Evolutionary conservation across 2,888 invertebrate species (phyloP).

Genomic region (Noctua janthe): DNA sequence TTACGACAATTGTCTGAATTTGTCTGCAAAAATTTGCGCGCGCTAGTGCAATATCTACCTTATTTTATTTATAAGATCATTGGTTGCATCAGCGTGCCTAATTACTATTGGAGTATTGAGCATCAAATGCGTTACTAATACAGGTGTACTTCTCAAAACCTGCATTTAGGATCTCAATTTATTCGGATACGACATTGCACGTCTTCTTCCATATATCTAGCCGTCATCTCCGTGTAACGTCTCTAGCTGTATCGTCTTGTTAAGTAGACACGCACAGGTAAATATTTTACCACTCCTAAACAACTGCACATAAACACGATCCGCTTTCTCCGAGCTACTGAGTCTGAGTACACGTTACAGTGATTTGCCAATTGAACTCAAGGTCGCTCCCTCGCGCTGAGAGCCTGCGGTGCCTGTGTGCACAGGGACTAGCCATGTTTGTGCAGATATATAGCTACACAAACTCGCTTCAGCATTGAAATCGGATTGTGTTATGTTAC

Average conservation of each 20-base stretch:
- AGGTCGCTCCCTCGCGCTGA: conserved; percentile 43
- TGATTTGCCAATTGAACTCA: conserved; percentile 59
- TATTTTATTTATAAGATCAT: too few relatives aligned
- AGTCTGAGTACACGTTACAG: conserved; percentile 42
- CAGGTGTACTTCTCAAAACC: background rate
- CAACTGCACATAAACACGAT: conserved; percentile 57
- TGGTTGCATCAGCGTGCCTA: background rate
- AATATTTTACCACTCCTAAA: conserved; percentile 42
- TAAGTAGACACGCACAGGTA: conserved; percentile 10
- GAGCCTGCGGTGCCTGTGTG: conserved; percentile 44
- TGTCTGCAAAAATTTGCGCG: too few relatives aligned
- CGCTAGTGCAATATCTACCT: too few relatives aligned
- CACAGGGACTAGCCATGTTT: conserved; percentile 29
- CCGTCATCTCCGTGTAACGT: background rate
- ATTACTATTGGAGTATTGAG: background rate
- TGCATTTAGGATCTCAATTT: background rate
- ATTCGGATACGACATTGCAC: background rate
- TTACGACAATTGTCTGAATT: too few relatives aligned
- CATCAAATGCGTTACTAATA: too few relatives aligned
- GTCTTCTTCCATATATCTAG: background rate
- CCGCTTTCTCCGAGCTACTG: conserved; percentile 46
- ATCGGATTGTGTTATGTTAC: conserved; percentile 38
- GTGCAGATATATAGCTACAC: conserved; percentile 13
- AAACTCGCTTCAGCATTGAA: conserved; percentile 33
- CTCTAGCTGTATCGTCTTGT: background rate